Evolutionary conservation across 2,888 invertebrate species (phyloP).

Genomic region (Auanema freiburgensis): DNA sequence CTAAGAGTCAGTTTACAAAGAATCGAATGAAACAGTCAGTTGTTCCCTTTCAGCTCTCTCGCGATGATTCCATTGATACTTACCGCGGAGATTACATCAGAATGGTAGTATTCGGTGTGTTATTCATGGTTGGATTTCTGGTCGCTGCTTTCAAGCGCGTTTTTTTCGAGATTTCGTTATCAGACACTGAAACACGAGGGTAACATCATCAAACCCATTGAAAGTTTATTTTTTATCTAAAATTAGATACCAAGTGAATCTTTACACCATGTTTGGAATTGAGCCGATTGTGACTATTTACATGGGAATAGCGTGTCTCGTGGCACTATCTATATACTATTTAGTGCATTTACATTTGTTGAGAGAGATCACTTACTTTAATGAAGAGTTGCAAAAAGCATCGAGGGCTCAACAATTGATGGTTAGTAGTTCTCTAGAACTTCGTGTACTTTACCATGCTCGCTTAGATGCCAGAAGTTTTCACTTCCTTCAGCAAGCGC

Average conservation of each 20-base stretch:
- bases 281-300: conserved; percentile 12
- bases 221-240: background rate
- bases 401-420: conserved; percentile 18
- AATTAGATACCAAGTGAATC: conserved; percentile 9
- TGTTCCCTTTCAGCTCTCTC: conserved; percentile 4
- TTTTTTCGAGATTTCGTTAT: background rate
- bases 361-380: conserved; percentile 20
- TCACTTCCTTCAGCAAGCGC: conserved; percentile 13
- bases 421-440: background rate
- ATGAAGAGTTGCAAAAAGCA: conserved; percentile 18
- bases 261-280: conserved; percentile 12
- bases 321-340: conserved; percentile 17
- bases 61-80: conserved; percentile 15
- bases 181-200: background rate
- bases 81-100: conserved; percentile 2
- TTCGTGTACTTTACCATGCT: too few species aligned
- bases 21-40: background rate
- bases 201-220: background rate
- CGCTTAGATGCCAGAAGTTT: conserved; percentile 16
- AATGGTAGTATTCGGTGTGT: conserved; percentile 6
- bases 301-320: conserved; percentile 15
- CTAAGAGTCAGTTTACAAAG: conserved; percentile 7
- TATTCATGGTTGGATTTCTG: conserved; percentile 7
- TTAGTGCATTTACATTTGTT: conserved; percentile 17
- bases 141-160: conserved; percentile 7